Base-by-base conservation (phyloP, 2,888 invertebrate species). In the Leptinotarsa tumamoca region DNA sequence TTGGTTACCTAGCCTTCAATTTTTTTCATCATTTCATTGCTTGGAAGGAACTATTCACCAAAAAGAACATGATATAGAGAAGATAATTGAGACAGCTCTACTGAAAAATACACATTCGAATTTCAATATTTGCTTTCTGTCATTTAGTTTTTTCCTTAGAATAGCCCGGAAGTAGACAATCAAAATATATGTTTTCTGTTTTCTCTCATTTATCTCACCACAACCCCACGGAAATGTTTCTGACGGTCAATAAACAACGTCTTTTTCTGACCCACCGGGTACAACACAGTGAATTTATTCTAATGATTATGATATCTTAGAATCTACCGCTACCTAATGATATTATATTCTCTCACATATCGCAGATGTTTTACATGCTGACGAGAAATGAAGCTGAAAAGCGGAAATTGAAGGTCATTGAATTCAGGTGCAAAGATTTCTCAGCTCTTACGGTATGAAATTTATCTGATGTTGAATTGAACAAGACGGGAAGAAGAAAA, bases 331-430 rank as follows among this genome's bases (percentile, higher is more conserved):
- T 72, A 72, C 68, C 21, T 58, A 23, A 52, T 18, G 49, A 18
- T 67, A 67, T 52, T 58, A 68, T 43, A 56, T 50, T 56, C 21
- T 27, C 23, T 68, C 23, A 13, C 21, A 72, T 52, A n/a, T 50
- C 56, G 68, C 67, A 72, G 72, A 68, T 33, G 72, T 72, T 72
- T 72, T 17, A 56, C 68, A 68, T 68, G 67, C 54, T 72, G 72
- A 56, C 68, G 51, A 23, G 58, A 68, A 56, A 75, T 75, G 67
- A 72, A 67, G 74, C 23, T 66, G 63, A 56, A 67, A 75, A 72
- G 43, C 72, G 76, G 76, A 76, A 73, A 70, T 23, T 73, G 76
- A 76, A 76, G 76, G 76, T 76, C 76, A 76, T 70, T 76, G 76
- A 73, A 68, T 76, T 76, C 70, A 58, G 52, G 49, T 58, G 69